Percentiles rank a stretch among this genome's conserved stretches.
phyloP scores from a whole-genome alignment of 64 coral and sea anemone genomes.

The Porites australiensis region DNA sequence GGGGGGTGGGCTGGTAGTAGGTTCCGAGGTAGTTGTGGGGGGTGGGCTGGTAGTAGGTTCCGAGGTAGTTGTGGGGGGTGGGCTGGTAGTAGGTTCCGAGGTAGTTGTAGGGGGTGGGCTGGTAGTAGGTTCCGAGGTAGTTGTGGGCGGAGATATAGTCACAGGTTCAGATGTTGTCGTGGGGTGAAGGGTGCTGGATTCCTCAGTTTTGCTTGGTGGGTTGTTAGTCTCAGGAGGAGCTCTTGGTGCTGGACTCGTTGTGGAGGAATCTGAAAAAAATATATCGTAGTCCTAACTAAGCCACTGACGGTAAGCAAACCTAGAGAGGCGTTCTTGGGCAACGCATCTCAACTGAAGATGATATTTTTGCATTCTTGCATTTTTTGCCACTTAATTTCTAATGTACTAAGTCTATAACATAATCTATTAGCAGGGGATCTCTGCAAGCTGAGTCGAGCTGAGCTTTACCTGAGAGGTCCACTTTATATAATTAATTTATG shows the following conservation, averaged over 20 bases:
- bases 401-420: too few relatives aligned
- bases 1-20: background rate
- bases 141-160: background rate
- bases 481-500: too few relatives aligned
- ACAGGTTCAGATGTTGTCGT: slow-evolving; percentile 8
- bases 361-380: too few relatives aligned
- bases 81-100: background rate
- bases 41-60: slow-evolving; percentile 5
- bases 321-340: too few relatives aligned
- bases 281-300: too few relatives aligned
- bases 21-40: slow-evolving; percentile 4
- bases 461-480: too few relatives aligned
- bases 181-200: background rate
- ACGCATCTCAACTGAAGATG: too few relatives aligned
- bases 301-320: too few relatives aligned
- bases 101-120: background rate
- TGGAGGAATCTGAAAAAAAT: too few relatives aligned
- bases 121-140: background rate
- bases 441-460: too few relatives aligned
- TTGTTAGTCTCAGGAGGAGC: background rate
- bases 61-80: background rate
- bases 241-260: background rate
- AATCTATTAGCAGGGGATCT: too few relatives aligned
- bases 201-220: background rate
- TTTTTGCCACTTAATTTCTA: too few relatives aligned